These are phyloP conservation scores for Mormyrops boulengeri DNA, from an alignment of 2,797 vertebrate genomes.

Conservation along the genomic window DNA sequence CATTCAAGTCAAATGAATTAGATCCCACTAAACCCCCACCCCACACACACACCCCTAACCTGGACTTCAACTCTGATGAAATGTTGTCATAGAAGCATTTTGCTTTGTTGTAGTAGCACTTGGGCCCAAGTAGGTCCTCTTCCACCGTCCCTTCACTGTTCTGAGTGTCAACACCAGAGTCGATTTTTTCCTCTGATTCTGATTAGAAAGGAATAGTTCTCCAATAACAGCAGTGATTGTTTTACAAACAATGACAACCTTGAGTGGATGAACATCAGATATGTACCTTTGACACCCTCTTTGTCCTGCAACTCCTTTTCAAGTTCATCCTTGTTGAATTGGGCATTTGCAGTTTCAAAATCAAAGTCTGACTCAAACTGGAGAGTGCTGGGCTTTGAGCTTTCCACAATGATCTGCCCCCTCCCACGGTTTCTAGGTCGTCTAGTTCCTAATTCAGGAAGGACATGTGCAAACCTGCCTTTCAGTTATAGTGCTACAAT, in stretches of 20 bases:
- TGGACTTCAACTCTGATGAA: slow-evolving; percentile 82
- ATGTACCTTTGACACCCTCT: slow-evolving; percentile 72
- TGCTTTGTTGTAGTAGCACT: slow-evolving; percentile 88
- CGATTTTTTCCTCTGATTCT: slow-evolving; percentile 59
- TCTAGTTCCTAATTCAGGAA: slow-evolving; percentile 64
- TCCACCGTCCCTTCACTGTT: slow-evolving; percentile 51
- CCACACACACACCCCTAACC: slow-evolving; percentile 46
- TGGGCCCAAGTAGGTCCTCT: slow-evolving; percentile 71
- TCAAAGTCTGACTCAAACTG: slow-evolving; percentile 98
- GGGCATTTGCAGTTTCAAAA: slow-evolving; percentile 93
- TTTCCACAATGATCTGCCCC: slow-evolving; percentile 76
- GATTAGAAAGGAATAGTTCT: background rate
- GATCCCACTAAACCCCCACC: background rate
- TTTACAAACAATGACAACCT: background rate
- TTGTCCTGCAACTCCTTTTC: slow-evolving; percentile 77
- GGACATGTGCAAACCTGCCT: background rate
- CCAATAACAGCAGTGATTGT: background rate
- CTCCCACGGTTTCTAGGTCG: slow-evolving; percentile 75
- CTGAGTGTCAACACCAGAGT: slow-evolving; percentile 59
- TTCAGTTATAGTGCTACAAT: background rate
- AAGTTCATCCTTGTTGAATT: slow-evolving; percentile 87
- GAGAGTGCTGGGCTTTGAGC: slow-evolving; percentile 58
- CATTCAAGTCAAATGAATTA: background rate
- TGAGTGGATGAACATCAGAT: background rate
- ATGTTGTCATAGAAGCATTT: slow-evolving; percentile 97